Conservation (phyloP, 2,113 vertebrate species). For the Ciconia boyciana region DNA sequence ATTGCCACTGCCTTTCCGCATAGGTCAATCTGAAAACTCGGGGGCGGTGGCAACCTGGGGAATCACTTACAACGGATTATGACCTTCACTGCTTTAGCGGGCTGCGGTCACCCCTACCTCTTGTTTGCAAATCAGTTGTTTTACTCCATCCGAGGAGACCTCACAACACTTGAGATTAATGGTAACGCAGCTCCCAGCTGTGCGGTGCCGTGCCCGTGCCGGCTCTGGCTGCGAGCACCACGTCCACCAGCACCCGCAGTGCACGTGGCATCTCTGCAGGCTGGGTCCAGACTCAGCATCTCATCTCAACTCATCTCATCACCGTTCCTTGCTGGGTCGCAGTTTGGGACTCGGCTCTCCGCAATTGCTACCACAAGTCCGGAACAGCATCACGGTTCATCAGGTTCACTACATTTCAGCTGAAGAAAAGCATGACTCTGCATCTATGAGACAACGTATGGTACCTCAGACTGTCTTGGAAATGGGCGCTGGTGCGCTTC, state of each 20-base stretch:
- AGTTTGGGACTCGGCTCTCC: not conserved
- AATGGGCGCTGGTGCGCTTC: fast-evolving
- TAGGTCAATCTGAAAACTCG: fast-evolving
- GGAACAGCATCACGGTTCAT: not conserved
- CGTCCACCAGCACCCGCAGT: not conserved
- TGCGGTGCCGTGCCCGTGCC: fast-evolving
- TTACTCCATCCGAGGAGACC: not conserved
- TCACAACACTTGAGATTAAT: not conserved
- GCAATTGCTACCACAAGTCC: not conserved
- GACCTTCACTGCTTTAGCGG: not conserved
- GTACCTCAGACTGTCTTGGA: not conserved
- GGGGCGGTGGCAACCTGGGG: not conserved
- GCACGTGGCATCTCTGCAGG: not conserved
- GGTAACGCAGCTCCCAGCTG: fast-evolving
- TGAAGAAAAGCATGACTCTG: not conserved
- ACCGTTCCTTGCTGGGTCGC: fast-evolving
- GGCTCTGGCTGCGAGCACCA: not conserved
- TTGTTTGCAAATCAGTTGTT: not conserved
- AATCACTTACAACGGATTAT: not conserved
- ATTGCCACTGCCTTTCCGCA: not conserved
- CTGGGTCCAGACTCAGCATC: not conserved
- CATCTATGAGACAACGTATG: fast-evolving
- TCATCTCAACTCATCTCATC: not conserved
- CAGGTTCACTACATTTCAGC: not conserved
- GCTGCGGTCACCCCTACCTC: not conserved